Evolutionary conservation across 2,888 invertebrate species (phyloP).

Genomic region (Latrodectus hesperus): DNA sequence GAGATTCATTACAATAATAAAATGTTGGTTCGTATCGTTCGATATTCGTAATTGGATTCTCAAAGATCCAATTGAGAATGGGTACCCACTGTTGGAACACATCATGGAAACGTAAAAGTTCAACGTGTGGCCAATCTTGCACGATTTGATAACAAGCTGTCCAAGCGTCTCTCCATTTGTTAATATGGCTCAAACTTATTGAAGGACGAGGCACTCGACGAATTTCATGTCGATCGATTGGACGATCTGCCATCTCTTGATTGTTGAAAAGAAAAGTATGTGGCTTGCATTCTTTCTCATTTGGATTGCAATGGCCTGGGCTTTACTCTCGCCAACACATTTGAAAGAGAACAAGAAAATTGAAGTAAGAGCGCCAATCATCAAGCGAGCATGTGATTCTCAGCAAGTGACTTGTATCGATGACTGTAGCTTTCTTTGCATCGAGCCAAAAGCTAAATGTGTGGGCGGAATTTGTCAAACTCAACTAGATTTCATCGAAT

Average conservation of each 20-base stretch:
- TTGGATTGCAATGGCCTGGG: background rate
- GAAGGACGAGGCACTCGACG: no score
- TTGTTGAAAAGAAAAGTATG: conserved; percentile 1
- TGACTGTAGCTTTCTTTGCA: conserved; percentile 27
- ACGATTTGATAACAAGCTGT: conserved; percentile 7
- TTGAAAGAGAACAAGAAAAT: background rate
- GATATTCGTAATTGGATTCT: background rate
- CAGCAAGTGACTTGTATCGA: conserved; percentile 8
- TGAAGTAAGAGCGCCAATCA: background rate
- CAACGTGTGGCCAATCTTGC: background rate
- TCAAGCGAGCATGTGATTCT: background rate
- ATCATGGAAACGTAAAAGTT: background rate
- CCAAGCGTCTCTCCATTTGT: conserved; percentile 17
- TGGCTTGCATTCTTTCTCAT: conserved; percentile 1
- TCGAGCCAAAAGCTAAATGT: background rate
- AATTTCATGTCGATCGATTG: conserved; percentile 4
- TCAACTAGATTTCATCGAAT: background rate
- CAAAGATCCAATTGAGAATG: background rate
- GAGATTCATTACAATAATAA: conserved; percentile 8
- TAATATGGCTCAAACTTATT: background rate
- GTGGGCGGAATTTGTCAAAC: conserved; percentile 7
- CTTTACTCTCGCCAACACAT: background rate
- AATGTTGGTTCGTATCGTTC: background rate
- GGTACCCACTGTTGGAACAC: conserved; percentile 9
- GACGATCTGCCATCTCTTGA: background rate